These are phyloP conservation scores for Lepidocyrtoides sp. DNA, from an alignment of 2,888 invertebrate genomes.

Conservation along the genomic window DNA sequence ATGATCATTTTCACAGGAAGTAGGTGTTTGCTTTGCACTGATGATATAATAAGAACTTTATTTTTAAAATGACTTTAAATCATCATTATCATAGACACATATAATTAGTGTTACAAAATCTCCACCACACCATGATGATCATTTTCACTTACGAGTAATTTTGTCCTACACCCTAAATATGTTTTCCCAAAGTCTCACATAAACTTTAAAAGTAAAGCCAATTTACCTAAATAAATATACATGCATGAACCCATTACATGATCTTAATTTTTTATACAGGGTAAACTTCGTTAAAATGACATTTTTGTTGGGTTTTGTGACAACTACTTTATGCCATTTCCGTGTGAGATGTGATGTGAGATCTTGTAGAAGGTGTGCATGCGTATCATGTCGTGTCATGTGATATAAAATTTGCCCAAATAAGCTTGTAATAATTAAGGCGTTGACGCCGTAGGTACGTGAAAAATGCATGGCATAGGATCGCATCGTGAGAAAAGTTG, in stretches of 20 bases:
- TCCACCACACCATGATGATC: constrained; percentile 32
- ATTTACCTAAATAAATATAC: constrained; percentile 2
- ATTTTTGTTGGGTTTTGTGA: constrained; percentile 29
- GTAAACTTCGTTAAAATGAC: constrained; percentile 41
- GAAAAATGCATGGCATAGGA: neutral
- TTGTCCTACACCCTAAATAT: neutral
- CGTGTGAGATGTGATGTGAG: constrained; percentile 56
- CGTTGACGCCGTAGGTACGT: constrained; percentile 44
- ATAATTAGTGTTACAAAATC: constrained; percentile 33
- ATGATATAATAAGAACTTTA: neutral
- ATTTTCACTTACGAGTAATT: neutral
- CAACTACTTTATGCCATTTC: constrained; percentile 57
- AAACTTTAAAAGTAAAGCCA: neutral
- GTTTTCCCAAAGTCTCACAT: constrained; percentile 8
- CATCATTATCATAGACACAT: constrained; percentile 11
- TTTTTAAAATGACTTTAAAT: constrained; percentile 18
- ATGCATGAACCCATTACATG: neutral
- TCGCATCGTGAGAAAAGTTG: constrained; percentile 52
- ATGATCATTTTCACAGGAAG: constrained; percentile 7
- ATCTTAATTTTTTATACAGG: constrained; percentile 11
- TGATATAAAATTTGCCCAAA: constrained; percentile 18
- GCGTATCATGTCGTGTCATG: constrained; percentile 50
- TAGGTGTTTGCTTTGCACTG: too few relatives aligned
- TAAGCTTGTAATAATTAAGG: constrained; percentile 65
- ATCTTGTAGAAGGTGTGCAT: constrained; percentile 45